phyloP scores from a whole-genome alignment of 2,888 invertebrate genomes.

The Hoplodrina blanda region DNA sequence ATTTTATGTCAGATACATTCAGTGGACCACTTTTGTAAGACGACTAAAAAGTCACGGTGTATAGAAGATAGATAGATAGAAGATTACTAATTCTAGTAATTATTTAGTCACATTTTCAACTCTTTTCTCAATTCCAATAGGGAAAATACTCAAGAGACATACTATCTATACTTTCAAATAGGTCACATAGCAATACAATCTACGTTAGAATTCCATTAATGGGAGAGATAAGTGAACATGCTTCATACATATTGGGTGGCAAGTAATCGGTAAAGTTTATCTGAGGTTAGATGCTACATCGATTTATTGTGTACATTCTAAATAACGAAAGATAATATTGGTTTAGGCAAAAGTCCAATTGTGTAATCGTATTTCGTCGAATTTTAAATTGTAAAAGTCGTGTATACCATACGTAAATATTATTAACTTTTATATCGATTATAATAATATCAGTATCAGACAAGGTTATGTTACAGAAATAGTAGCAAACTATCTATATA shows the following conservation, averaged over 20 bases:
- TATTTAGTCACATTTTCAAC: too few relatives aligned
- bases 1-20: too few relatives aligned
- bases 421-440: too few relatives aligned
- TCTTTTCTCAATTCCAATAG: background rate
- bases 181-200: conserved; percentile 13
- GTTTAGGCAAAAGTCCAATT: conserved; percentile 7
- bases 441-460: too few relatives aligned
- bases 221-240: conserved; percentile 16
- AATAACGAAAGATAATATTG: background rate
- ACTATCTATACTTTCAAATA: conserved; percentile 1
- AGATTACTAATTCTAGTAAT: too few relatives aligned
- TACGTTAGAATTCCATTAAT: conserved; percentile 34
- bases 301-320: conserved; percentile 23
- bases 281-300: conserved; percentile 28
- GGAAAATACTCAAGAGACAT: background rate
- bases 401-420: too few relatives aligned
- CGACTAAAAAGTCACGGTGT: too few relatives aligned
- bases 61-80: too few relatives aligned
- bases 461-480: too few relatives aligned
- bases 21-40: too few relatives aligned
- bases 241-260: conserved; percentile 27
- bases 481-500: too few relatives aligned
- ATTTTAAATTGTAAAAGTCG: background rate
- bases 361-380: conserved; percentile 2
- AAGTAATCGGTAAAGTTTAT: conserved; percentile 29